A percentile compares a stretch with the other conserved stretches of the same genome.
phyloP scores from a whole-genome alignment of 2,797 vertebrate species.

The Decapterus maruadsi region DNA sequence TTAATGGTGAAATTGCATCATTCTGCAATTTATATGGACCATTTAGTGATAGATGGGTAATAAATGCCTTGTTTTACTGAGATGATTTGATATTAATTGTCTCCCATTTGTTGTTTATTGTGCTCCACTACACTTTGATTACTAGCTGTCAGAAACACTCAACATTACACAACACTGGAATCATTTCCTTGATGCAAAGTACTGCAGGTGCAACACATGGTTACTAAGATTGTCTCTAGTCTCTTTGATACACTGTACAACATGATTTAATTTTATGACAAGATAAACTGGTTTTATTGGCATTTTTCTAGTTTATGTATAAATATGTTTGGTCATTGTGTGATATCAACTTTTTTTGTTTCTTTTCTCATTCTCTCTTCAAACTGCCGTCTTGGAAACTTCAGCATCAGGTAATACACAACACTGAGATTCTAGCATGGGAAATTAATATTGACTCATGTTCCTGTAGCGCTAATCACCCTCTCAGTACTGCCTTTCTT shows the following conservation, averaged over 20 bases:
- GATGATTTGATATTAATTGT: neutral
- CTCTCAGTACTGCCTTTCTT: constrained; percentile 13
- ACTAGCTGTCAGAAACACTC: neutral
- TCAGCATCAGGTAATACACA: constrained; percentile 86
- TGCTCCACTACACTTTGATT: neutral
- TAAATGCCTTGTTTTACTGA: neutral
- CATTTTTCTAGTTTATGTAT: neutral
- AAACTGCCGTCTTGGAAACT: constrained; percentile 28
- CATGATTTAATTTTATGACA: too few species aligned
- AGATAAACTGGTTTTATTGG: neutral
- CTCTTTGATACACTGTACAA: too few species aligned
- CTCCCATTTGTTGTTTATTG: neutral
- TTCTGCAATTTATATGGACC: neutral
- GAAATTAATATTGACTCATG: neutral
- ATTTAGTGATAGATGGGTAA: neutral
- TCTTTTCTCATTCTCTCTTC: constrained; percentile 3
- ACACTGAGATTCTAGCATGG: neutral
- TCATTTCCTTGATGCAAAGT: neutral
- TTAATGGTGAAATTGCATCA: neutral
- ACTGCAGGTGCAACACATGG: neutral
- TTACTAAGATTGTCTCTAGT: neutral
- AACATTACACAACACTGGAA: neutral
- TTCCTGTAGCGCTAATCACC: constrained; percentile 1
- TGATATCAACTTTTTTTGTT: neutral
- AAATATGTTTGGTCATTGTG: neutral